These are phyloP conservation scores for Erethizon dorsatum DNA, from an alignment of 2,797 vertebrate genomes.

Conservation along the genomic window DNA sequence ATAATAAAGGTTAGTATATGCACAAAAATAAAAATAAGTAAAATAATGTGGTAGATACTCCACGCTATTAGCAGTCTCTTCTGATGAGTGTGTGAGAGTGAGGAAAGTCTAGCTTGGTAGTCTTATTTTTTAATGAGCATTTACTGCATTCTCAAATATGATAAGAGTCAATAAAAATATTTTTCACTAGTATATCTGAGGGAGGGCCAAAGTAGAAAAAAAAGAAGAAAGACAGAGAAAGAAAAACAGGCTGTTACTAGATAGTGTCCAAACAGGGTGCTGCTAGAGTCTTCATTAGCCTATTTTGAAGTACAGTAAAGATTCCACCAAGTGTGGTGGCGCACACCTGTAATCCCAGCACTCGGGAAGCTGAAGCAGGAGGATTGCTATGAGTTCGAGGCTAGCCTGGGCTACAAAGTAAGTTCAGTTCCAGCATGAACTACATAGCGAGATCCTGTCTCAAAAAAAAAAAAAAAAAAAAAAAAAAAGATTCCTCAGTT, in stretches of 20 bases:
- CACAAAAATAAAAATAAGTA: constrained; percentile 38
- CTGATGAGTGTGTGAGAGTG: not conserved
- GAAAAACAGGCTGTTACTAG: not conserved
- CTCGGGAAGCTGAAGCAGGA: not conserved
- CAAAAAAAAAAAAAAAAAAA: not conserved
- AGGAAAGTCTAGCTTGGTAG: not conserved
- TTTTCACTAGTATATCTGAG: constrained; percentile 14
- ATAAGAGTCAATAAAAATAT: constrained; percentile 48
- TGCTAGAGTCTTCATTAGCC: not conserved
- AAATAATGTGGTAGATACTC: not conserved
- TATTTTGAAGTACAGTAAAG: not conserved
- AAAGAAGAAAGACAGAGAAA: not conserved
- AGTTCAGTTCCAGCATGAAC: not conserved
- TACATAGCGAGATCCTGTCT: not conserved
- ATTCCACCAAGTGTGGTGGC: not conserved
- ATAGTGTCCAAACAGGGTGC: not conserved
- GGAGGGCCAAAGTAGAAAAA: not conserved
- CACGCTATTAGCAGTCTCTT: constrained; percentile 6
- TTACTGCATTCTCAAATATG: constrained; percentile 45
- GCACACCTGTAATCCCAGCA: not conserved
- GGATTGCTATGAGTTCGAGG: not conserved
- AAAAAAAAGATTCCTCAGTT: not conserved
- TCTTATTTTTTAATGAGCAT: constrained; percentile 46
- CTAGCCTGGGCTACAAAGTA: too few species aligned
- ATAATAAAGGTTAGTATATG: not conserved